A percentile compares a stretch with the other conserved stretches of the same genome.
phyloP scores from a whole-genome alignment of 1,140 invertebrate genomes.

The Helicoverpa armigera region DNA sequence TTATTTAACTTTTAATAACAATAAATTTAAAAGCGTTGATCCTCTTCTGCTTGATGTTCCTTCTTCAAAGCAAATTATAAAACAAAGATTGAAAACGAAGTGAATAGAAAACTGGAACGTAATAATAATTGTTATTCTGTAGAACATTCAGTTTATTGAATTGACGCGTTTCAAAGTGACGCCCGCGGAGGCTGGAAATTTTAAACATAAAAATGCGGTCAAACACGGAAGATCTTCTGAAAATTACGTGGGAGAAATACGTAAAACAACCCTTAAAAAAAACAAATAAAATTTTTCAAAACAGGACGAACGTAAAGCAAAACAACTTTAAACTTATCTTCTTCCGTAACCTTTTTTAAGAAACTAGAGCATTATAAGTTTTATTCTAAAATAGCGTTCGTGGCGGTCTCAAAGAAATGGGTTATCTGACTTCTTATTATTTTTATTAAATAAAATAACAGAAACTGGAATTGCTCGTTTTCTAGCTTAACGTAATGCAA shows the following conservation, averaged over 20 bases:
- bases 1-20: conserved; percentile 36
- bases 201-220: conserved; percentile 48
- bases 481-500: conserved; percentile 55
- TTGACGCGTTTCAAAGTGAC: conserved; percentile 49
- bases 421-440: conserved; percentile 28
- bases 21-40: conserved; percentile 40
- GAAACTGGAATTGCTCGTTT: conserved; percentile 50
- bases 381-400: conserved; percentile 13
- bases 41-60: conserved; percentile 20
- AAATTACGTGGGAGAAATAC: conserved; percentile 42
- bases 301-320: conserved; percentile 25
- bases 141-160: conserved; percentile 48
- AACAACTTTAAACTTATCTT: conserved; percentile 22
- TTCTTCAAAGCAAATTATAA: conserved; percentile 65
- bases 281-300: conserved; percentile 43
- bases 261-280: conserved; percentile 34
- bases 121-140: conserved; percentile 50
- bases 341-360: conserved; percentile 15
- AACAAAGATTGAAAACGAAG: conserved; percentile 59
- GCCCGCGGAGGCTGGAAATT: conserved; percentile 35
- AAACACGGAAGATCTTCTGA: conserved; percentile 29
- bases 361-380: conserved; percentile 16
- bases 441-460: conserved; percentile 54
- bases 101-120: conserved; percentile 24
- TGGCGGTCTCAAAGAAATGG: conserved; percentile 16